Base-by-base conservation (phyloP, 2,113 vertebrate genomes). In the Stigmatopora nigra region DNA sequence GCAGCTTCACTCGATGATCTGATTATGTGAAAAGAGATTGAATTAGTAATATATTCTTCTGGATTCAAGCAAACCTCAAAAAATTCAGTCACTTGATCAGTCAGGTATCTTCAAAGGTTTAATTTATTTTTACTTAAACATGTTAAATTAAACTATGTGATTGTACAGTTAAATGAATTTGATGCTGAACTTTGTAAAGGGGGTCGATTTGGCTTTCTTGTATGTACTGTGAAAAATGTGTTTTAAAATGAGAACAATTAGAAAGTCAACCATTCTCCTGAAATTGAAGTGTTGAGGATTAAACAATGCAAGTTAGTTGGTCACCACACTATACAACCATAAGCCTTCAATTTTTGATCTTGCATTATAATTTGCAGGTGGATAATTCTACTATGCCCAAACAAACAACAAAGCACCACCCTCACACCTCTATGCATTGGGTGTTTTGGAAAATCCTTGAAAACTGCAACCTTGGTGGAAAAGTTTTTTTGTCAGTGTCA, bases 281-380 rank as follows among this genome's bases (percentile, higher is more conserved):
- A 10, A 41, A 41, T 10, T 41, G 2, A 41, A 8, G 9, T 7
- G 38, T 41, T 41, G 46, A 62, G 41, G 14, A 0, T 47, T n/a
- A 68, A 69, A 64, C 62, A 66, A 13, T 48, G 64, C 48, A 51
- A n/a, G 48, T 9, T 20, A 5, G 4, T 52, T 20, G 51, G 4
- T 11, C 0, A 52, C n/a, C n/a, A 52, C 19, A 20, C 19, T 52
- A 20, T 52, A n/a, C 16, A n/a, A 51, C 17, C 48, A 17, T 16
- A n/a, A 16, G 9, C 9, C 38, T 41, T 51, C 48, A 6, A 51
- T 51, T 17, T 51, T 51, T 41, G 38, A 41, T 41, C 38, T 7
- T 8, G 48, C 16, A n/a, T 51, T 19, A 17, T n/a, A 19, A 51
- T 51, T 51, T 51, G n/a, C 17, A 17, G n/a, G n/a, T 51, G 48